Base-by-base conservation (phyloP, 2,888 invertebrate species). In the Drosophila lutescens region DNA sequence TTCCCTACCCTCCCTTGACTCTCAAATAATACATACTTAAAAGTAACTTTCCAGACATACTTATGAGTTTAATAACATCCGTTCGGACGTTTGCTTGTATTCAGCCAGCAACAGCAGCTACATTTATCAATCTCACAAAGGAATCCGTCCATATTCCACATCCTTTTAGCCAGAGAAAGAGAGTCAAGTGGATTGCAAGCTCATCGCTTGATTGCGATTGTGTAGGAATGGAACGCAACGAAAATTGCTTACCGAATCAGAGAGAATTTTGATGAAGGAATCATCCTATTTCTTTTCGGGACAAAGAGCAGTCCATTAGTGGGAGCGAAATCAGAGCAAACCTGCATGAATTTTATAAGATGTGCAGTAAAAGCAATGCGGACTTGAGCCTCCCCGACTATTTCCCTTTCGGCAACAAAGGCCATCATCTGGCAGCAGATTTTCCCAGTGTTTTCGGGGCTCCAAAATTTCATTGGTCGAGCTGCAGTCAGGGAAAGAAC, bases 381-480 rank as follows among this genome's bases (percentile, higher is more conserved):
- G 53, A 66, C 38, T 66, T 40, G 23, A 23, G 15, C 32, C 47
- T 60, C 40, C 47, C 44, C 12, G n/a, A 5, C 47, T 26, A 32
- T 2, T 17, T 2, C 17, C 12, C 15, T 23, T 15, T 17, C 47
- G 13, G 49, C 49, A 63, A 55, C 54, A 60, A 43, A 34, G 44
- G 5, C 46, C 20, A 51, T 55, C 63, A 81, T 65, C 63, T 67
- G 80, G 50, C 32, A 57, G 54, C 62, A 58, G 53, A 43, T 69
- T 59, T 55, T 56, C 23, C 59, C 68, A 62, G 56, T 75, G 51
- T 57, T 60, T 65, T 62, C 38, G 30, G 53, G 61, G 44, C 65
- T 41, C 72, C 79, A 84, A 76, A 82, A 83, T 84, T 74, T 70
- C 66, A 74, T 81, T 77, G 71, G 46, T 53, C 30, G 38, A 34